Conservation (phyloP, 2,888 invertebrate genomes). For the Tetramorium bicarinatum region DNA sequence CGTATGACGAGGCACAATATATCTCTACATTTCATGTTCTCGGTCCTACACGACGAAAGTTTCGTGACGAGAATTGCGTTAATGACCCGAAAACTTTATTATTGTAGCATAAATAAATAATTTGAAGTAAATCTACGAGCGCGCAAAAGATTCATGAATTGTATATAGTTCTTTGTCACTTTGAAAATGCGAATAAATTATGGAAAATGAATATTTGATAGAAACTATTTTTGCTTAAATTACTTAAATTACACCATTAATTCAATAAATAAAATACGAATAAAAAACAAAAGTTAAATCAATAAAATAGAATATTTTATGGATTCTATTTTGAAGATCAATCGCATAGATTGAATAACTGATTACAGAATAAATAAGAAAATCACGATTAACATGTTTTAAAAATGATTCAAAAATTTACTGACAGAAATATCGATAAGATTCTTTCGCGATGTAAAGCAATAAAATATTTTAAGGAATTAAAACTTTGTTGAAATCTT, state of each 20-base stretch:
- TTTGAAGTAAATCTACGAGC: not conserved
- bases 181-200: not conserved
- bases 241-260: not conserved
- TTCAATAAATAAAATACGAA: not conserved
- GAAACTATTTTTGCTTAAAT: not conserved
- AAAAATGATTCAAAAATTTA: not conserved
- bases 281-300: not conserved
- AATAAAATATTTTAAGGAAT: not conserved
- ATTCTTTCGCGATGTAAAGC: not conserved
- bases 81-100: not conserved
- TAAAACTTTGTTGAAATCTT: not conserved
- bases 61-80: not conserved
- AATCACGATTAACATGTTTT: not conserved
- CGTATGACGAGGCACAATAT: not conserved
- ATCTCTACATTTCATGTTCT: not conserved
- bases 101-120: not conserved
- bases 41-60: not conserved
- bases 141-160: not conserved
- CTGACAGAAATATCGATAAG: not conserved
- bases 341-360: not conserved
- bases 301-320: not conserved
- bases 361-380: slow-evolving; percentile 6
- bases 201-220: not conserved
- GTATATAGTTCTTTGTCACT: not conserved
- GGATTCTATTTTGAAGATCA: not conserved